Evolutionary conservation across 2,888 invertebrate genomes (phyloP), one percentile per base, ranked within the genome.

Genomic region (Apantesis nais): DNA sequence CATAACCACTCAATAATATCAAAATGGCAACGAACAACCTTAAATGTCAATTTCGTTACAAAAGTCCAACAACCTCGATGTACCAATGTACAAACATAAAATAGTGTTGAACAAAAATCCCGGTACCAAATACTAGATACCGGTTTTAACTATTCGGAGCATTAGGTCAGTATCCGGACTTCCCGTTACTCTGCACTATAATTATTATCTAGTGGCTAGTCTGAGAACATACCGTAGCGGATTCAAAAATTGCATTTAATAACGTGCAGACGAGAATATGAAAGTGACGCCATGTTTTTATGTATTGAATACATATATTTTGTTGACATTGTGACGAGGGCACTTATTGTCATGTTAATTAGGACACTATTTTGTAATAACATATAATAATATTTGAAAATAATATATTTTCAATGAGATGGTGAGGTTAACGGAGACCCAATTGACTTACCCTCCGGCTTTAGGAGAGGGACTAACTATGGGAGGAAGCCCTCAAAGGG

Each of bases 121-220:
- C 70, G 68, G 68, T 66, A 75, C 70, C 71, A 68, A 72, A 81
- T 78, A 74, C 72, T 67, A 68, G 68, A 68, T 74, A 80, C 81
- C 82, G 79, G 80, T 79, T 82, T 31, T 5, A 69, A 74, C 39
- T 80, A 82, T 78, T 77, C 73, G 72, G 82, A 76, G 62, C 82
- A 82, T 73, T 78, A 77, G 82, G 82, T 82, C 81, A 78, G 55
- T 61, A 67, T 80, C 78, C 78, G 82, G 72, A 70, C 58, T 72
- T 75, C 74, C 82, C 82, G 81, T 82, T 82, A 81, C 55, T 67
- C 65, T 74, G 71, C 74, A 75, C 74, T 78, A 48, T 78, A 76
- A 78, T 81, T 77, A 77, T 73, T 76, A 68, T 77, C 74, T 79
- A 79, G 58, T 65, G 16, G 29, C 55, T 63, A 52, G 64, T 65